phyloP scores from a whole-genome alignment of 2,797 vertebrate species.

The Bradypodion pumilum region DNA sequence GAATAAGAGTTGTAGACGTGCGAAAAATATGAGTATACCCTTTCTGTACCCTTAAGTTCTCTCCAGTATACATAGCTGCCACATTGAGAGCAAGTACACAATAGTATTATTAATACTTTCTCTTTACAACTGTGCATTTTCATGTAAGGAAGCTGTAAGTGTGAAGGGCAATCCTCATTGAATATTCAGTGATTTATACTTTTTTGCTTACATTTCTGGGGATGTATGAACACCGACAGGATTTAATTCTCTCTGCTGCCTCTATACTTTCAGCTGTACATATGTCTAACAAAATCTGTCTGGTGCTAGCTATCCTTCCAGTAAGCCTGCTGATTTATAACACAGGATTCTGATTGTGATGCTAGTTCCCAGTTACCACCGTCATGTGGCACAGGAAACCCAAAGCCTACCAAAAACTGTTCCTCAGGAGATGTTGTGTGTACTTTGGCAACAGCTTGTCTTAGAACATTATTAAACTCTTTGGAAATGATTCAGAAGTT shows the following conservation, averaged over 20 bases:
- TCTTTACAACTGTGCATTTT: not conserved
- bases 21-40: no score
- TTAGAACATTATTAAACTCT: conserved; percentile 63
- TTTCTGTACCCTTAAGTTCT: no score
- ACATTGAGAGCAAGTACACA: not conserved
- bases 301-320: not conserved
- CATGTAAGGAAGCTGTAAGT: not conserved
- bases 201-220: not conserved
- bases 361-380: conserved; percentile 7
- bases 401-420: not conserved
- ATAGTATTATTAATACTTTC: not conserved
- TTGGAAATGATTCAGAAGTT: conserved; percentile 55
- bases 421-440: conserved; percentile 14
- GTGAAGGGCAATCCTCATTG: not conserved
- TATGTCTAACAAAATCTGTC: not conserved
- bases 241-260: not conserved
- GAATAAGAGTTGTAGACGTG: no score
- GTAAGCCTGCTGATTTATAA: conserved; percentile 2
- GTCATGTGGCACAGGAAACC: not conserved
- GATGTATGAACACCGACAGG: not conserved
- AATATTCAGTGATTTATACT: not conserved
- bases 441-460: conserved; percentile 51
- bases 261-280: not conserved
- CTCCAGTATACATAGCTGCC: not conserved
- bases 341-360: conserved; percentile 8